Evolutionary conservation across 2,888 invertebrate genomes (phyloP).

Genomic region (Tipula unca): DNA sequence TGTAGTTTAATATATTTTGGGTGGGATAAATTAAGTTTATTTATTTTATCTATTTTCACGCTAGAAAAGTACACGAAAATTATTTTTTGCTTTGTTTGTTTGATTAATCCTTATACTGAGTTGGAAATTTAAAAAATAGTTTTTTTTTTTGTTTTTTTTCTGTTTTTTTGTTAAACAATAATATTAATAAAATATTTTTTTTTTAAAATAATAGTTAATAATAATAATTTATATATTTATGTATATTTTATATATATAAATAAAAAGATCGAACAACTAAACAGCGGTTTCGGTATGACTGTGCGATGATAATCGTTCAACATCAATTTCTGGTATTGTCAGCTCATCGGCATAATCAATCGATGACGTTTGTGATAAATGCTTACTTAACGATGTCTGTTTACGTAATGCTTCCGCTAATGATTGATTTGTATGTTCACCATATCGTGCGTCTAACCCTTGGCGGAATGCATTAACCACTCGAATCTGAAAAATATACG

Average conservation of each 20-base stretch:
- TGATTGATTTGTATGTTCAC: constrained; percentile 86
- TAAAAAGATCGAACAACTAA: constrained; percentile 41
- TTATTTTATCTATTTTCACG: not conserved
- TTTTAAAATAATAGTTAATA: not conserved
- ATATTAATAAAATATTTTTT: not conserved
- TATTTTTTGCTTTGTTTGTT: not conserved
- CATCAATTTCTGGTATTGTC: constrained; percentile 85
- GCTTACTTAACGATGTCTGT: constrained; percentile 86
- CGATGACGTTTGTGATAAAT: constrained; percentile 84
- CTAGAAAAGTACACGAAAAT: not conserved
- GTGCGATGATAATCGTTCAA: constrained; percentile 85
- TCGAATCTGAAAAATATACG: constrained; percentile 76
- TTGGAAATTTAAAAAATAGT: not conserved
- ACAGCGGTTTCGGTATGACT: constrained; percentile 93
- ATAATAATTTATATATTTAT: not conserved
- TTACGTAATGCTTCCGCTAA: constrained; percentile 89
- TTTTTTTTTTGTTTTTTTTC: not conserved
- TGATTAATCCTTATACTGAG: not conserved
- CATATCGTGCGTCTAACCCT: constrained; percentile 92
- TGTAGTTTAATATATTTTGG: not conserved
- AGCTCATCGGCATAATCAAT: constrained; percentile 86
- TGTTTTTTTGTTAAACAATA: not conserved
- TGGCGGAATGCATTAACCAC: constrained; percentile 99
- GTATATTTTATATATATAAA: constrained; percentile 18
- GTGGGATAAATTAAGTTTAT: not conserved